Evolutionary conservation across 2,113 vertebrate species (phyloP), one percentile per base, ranked within the genome.

Genomic region (Tamias sibiricus): DNA sequence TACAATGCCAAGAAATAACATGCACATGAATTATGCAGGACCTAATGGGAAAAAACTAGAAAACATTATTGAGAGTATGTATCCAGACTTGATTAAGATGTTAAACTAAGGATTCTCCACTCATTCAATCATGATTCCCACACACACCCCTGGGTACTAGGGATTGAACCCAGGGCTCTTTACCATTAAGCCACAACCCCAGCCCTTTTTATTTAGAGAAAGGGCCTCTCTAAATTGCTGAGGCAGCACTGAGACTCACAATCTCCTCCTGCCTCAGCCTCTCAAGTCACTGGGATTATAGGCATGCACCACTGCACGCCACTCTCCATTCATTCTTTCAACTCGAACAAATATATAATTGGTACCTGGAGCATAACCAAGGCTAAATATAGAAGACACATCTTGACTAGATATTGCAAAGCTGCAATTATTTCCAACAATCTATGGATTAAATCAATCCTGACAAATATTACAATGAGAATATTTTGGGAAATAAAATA

Each of bases 401-500:
- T 44, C 26, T 75, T 81, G 17, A 91, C 0, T 84, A 74, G 28
- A 90, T 44, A 75, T 3, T 32, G 44, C 19, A 81, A 90, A 87
- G 49, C 16, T 72, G 22, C 1, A 47, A 89, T 69, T 75, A 86
- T 64, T 86, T 86, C 44, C 76, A 87, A 24, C 77, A 80, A 89
- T 54, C 77, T 74, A 71, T 52, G 47, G 20, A 92, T 79, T 91
- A 81, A 79, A n/a, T 16, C 28, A 92, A 87, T 40, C 83, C 28
- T 79, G 47, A 94, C 40, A 95, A 97, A 79, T 6, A 90, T 80
- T 79, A 52, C 72, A 90, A 35, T 72, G 44, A 95, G 30, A 95
- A 87, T 86, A 40, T 84, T 95, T 94, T 87, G 9, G 37, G 35
- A 54, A 42, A 93, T 77, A 69, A 90, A 94, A 92, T 76, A 80